Conservation (phyloP, 2,888 invertebrate genomes). For the Tipula helvola region DNA sequence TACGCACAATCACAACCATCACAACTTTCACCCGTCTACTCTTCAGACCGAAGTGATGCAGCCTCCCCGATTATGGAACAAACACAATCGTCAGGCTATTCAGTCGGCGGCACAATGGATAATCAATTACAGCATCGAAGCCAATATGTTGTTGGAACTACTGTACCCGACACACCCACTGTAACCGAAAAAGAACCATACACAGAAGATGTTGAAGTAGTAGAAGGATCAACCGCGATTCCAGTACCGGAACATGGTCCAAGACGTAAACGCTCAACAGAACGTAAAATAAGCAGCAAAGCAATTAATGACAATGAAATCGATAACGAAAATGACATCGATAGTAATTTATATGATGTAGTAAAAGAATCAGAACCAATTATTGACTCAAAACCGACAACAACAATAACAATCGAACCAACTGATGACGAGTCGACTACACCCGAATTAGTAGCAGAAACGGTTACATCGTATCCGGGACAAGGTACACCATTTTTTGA, state of each 20-base stretch:
- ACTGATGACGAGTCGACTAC: conserved; percentile 11
- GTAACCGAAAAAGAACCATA: conserved; percentile 24
- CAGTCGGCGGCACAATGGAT: not conserved
- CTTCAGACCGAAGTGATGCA: not conserved
- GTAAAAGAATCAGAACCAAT: not conserved
- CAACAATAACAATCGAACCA: not conserved
- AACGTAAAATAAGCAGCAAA: conserved; percentile 24
- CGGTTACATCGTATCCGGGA: conserved; percentile 11
- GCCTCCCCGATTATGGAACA: not conserved
- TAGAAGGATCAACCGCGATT: conserved; percentile 41
- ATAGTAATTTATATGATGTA: conserved; percentile 23
- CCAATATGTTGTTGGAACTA: conserved; percentile 54
- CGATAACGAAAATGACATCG: conserved; percentile 39
- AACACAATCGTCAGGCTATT: not conserved
- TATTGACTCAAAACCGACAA: too few species aligned
- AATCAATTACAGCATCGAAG: conserved; percentile 25
- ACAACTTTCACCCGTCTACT: not conserved
- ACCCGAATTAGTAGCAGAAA: conserved; percentile 12
- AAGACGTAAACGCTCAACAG: conserved; percentile 33
- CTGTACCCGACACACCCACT: conserved; percentile 22
- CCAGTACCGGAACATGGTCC: conserved; percentile 55
- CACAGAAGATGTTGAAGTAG: conserved; percentile 25
- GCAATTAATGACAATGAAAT: conserved; percentile 36
- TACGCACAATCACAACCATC: not conserved
- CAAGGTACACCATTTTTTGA: conserved; percentile 27